These are phyloP conservation scores for Leucosticte australis DNA, from an alignment of 2,113 vertebrate genomes.

Conservation along the genomic window DNA sequence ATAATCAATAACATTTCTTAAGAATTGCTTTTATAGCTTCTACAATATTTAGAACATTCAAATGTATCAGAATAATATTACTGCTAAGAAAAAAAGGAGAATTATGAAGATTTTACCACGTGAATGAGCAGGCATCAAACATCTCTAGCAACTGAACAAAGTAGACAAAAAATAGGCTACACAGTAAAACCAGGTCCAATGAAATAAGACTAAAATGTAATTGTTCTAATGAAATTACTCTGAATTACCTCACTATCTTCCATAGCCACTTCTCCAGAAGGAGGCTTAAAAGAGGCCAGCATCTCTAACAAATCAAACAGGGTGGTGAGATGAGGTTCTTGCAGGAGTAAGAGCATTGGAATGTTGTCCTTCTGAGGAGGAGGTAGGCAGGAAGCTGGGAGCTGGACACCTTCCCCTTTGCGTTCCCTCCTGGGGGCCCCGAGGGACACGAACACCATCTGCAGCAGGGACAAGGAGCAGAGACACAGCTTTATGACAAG, in stretches of 20 bases:
- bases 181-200: neutral
- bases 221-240: neutral
- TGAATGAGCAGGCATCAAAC: neutral
- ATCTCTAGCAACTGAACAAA: neutral
- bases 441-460: constrained; percentile 99
- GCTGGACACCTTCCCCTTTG: constrained; percentile 95
- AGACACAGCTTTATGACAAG: neutral
- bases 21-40: neutral
- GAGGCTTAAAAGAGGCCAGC: constrained; percentile 96
- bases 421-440: constrained; percentile 94
- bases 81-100: neutral
- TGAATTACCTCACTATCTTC: constrained; percentile 86
- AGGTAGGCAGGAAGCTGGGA: constrained; percentile 96
- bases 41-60: neutral
- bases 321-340: constrained; percentile 96
- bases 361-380: constrained; percentile 98
- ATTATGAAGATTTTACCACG: neutral
- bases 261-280: constrained; percentile 80
- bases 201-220: neutral
- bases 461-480: neutral
- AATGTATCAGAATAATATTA: neutral
- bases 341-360: constrained; percentile 96
- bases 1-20: neutral
- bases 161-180: neutral
- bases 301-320: constrained; percentile 97